Evolutionary conservation across 2,113 vertebrate species (phyloP).

Genomic region (Toxostoma redivivum): DNA sequence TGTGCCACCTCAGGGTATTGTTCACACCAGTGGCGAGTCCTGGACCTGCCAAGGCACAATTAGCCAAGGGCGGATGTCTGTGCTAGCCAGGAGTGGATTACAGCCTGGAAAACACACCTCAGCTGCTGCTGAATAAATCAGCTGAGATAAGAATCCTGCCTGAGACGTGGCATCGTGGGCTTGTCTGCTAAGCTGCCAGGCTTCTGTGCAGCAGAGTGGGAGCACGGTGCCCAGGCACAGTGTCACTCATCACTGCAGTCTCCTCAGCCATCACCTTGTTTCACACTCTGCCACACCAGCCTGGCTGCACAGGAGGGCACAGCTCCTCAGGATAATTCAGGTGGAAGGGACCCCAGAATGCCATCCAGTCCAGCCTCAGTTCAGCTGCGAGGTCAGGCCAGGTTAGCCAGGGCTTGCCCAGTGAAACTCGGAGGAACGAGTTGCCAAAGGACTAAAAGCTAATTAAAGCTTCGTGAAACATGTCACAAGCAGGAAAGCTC

Average conservation of each 20-base stretch:
- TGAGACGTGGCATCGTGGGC: not conserved
- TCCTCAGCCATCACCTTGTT: not conserved
- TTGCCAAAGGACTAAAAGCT: not conserved
- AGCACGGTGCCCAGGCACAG: fast-evolving
- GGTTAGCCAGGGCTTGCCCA: not conserved
- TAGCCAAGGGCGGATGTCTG: not conserved
- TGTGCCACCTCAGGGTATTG: fast-evolving
- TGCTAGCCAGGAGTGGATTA: not conserved
- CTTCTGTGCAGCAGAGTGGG: not conserved
- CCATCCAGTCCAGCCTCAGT: not conserved
- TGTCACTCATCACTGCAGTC: fast-evolving
- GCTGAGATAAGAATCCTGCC: not conserved
- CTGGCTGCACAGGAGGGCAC: not conserved
- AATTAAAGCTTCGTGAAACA: conserved; percentile 34
- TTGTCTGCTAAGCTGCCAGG: not conserved
- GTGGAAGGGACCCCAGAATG: not conserved
- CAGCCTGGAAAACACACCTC: not conserved
- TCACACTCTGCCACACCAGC: not conserved
- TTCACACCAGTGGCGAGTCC: not conserved
- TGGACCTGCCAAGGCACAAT: fast-evolving
- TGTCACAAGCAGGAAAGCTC: conserved; percentile 5
- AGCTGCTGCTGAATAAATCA: not conserved
- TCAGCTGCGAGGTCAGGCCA: not conserved
- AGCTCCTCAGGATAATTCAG: not conserved
- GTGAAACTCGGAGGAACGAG: not conserved